Conservation (phyloP, 2,797 vertebrate species). For the Amphiprion clarkii region DNA sequence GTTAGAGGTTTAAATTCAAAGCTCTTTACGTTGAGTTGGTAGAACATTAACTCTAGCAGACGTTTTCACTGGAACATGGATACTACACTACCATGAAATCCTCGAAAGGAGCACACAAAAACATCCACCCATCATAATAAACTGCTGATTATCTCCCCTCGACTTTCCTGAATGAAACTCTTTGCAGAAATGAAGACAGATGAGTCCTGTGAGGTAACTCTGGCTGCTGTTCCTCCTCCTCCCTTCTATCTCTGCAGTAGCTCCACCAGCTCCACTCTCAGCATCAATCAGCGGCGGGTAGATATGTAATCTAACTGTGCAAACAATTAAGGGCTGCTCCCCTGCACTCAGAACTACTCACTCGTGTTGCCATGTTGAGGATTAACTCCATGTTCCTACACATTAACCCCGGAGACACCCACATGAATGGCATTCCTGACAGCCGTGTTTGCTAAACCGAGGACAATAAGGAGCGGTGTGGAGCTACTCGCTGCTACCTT, state of each 20-base stretch:
- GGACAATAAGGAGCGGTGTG: conserved; percentile 47
- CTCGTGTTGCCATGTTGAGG: conserved; percentile 65
- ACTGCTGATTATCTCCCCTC: background rate
- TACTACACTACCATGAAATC: background rate
- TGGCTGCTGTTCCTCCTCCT: conserved; percentile 41
- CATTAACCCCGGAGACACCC: conserved; percentile 63
- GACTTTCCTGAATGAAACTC: conserved; percentile 21
- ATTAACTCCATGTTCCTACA: conserved; percentile 75
- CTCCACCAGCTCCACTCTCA: conserved; percentile 38
- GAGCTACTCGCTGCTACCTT: conserved; percentile 57
- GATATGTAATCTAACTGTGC: conserved; percentile 79
- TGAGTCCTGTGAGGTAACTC: conserved; percentile 49
- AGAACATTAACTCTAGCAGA: conserved; percentile 26
- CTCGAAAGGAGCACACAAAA: background rate
- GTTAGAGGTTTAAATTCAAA: conserved; percentile 30
- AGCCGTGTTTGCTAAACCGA: conserved; percentile 52
- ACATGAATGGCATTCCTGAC: conserved; percentile 71
- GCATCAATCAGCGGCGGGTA: conserved; percentile 68
- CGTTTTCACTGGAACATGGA: background rate
- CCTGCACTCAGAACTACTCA: conserved; percentile 71
- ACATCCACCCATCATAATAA: background rate
- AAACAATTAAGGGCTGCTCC: conserved; percentile 82
- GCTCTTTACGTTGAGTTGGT: conserved; percentile 22
- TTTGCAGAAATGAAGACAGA: conserved; percentile 36
- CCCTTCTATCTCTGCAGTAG: conserved; percentile 54